A percentile compares a stretch with the other conserved stretches of the same genome.
phyloP scores from a whole-genome alignment of 2,888 invertebrate species.

The Cheiracanthium punctorium region DNA sequence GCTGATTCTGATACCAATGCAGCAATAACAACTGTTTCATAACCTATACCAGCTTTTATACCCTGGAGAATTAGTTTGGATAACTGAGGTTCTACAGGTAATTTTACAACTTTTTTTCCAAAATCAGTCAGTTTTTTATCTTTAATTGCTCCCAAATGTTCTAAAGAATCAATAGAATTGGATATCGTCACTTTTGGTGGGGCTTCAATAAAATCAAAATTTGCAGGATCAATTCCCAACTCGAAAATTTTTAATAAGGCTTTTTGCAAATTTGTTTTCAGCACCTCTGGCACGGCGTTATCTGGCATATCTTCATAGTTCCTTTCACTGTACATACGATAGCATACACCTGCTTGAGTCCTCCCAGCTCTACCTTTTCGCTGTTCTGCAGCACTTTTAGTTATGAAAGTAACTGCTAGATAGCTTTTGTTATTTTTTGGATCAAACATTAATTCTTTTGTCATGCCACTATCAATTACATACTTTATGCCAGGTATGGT shows the following conservation, averaged over 20 bases:
- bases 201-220: constrained; percentile 75
- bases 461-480: constrained; percentile 76
- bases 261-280: constrained; percentile 71
- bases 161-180: constrained; percentile 73
- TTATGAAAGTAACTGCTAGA: constrained; percentile 73
- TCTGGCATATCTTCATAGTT: constrained; percentile 74
- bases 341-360: constrained; percentile 75
- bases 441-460: constrained; percentile 76
- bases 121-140: constrained; percentile 73
- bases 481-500: constrained; percentile 76
- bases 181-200: constrained; percentile 72
- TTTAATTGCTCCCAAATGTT: constrained; percentile 74
- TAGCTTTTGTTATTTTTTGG: constrained; percentile 74
- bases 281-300: constrained; percentile 75
- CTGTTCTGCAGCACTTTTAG: constrained; percentile 76
- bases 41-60: constrained; percentile 50
- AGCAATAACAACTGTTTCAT: constrained; percentile 74
- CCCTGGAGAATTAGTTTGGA: constrained; percentile 72
- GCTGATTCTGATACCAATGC: constrained; percentile 73
- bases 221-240: constrained; percentile 72
- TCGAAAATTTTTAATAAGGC: constrained; percentile 63
- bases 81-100: constrained; percentile 75
- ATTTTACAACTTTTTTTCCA: constrained; percentile 74
- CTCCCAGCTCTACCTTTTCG: constrained; percentile 77
- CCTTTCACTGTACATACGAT: constrained; percentile 75